A percentile compares a stretch with the other conserved stretches of the same genome.
Conservation (phyloP, 1,140 invertebrate genomes). For the Oscheius sp. region DNA sequence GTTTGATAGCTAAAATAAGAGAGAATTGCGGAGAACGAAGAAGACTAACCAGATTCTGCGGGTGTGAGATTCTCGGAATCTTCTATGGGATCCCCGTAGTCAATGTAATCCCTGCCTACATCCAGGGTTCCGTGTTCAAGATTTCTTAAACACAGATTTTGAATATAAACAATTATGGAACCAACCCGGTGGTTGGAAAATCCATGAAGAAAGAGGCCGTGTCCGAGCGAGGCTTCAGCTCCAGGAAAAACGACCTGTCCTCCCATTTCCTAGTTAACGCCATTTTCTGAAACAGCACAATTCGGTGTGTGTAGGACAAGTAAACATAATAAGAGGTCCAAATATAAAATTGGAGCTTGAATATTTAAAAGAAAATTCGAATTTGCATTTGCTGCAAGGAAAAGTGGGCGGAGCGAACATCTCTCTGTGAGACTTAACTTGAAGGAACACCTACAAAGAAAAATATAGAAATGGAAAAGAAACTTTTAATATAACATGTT, state of each 20-base stretch:
- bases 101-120: background rate
- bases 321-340: no score
- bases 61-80: background rate
- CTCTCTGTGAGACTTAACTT: no score
- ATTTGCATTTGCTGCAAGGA: no score
- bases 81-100: background rate
- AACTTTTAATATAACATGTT: no score
- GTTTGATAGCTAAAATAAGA: background rate
- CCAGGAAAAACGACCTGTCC: constrained; percentile 7
- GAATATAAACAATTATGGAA: background rate
- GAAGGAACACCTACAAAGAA: no score
- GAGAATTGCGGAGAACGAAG: background rate
- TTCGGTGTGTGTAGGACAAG: no score
- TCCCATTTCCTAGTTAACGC: background rate
- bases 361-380: no score
- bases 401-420: no score
- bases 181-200: background rate
- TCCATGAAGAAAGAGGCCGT: constrained; percentile 13
- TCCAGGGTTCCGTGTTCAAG: background rate
- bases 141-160: background rate
- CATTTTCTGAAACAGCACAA: no score
- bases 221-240: constrained; percentile 10
- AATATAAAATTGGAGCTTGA: no score
- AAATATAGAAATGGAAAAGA: no score
- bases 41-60: background rate